Base-by-base conservation (phyloP, 2,888 invertebrate species). In the Ashinkailepas kermadecensis region DNA sequence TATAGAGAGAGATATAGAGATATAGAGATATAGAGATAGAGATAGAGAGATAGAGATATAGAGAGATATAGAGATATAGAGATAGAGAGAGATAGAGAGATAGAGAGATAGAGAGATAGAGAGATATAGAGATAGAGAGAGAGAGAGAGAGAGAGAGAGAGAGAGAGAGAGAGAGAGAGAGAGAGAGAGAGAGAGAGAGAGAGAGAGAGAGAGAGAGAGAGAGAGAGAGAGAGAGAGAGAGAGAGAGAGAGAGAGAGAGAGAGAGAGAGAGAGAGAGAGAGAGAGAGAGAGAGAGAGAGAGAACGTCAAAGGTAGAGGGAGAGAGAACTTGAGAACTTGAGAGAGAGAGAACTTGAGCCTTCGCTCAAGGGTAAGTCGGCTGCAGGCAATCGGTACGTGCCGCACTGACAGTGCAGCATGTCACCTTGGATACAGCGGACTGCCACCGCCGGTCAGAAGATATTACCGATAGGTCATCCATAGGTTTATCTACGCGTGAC, bases 21-120 rank as follows among this genome's bases (percentile, higher is more conserved):
- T n/a, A n/a, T n/a, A n/a, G n/a, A n/a, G n/a, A n/a, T n/a, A n/a
- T 67, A 74, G 81, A 57, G 74, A 81, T 21, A 74, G 81, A 70
- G 56, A 56, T 8, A 79, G 79, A 25, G 56, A 54, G 56, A 54
- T 9, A 18, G 18, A 18, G 18, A 25, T 9, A 54, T 9, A 56
- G 56, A 18, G 56, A 56, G 79, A 54, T 9, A 18, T 8, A 54
- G 56, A 79, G 56, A 25, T 11, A 79, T 11, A 56, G 56, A 25
- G 56, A 56, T 9, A 54, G 56, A 25, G 56, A 79, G 56, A 56
- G 79, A 18, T n/a, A 56, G 56, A n/a, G 79, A 25, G 56, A 56
- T 11, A 79, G 56, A n/a, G n/a, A n/a, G n/a, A n/a, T n/a, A n/a
- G n/a, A n/a, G n/a, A n/a, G n/a, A n/a, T 67, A 74, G 81, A 57